phyloP scores from a whole-genome alignment of 2,797 vertebrate species.

The Anas bahamensis region DNA sequence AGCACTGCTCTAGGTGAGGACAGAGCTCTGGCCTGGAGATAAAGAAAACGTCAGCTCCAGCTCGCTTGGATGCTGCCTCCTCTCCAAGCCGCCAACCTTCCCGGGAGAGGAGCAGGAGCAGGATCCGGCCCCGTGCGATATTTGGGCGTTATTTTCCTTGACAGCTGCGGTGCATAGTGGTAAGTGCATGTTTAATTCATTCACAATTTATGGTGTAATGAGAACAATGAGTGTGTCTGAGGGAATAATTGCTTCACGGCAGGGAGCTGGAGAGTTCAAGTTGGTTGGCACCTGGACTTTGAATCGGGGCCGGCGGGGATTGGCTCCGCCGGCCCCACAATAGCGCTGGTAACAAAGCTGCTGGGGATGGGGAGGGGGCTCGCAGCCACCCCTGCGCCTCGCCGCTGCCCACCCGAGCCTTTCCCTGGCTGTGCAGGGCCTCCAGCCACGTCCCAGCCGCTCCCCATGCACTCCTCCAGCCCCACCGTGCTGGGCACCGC shows the following conservation, averaged over 20 bases:
- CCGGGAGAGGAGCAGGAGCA: not conserved
- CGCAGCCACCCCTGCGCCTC: conserved; percentile 22
- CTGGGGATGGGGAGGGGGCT: not conserved
- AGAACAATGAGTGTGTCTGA: conserved; percentile 51
- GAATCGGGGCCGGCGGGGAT: conserved; percentile 37
- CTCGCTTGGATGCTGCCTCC: not conserved
- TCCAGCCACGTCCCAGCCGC: not conserved
- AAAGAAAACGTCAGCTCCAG: not conserved
- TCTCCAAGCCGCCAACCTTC: not conserved
- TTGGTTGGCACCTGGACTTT: conserved; percentile 58
- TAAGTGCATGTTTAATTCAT: conserved; percentile 59
- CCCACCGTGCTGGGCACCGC: not conserved
- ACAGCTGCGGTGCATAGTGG: conserved; percentile 61
- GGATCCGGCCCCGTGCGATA: not conserved
- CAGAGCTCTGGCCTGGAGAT: not conserved
- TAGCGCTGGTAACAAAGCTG: conserved; percentile 17
- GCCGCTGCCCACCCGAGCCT: not conserved
- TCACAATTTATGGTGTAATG: conserved; percentile 51
- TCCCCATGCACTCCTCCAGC: not conserved
- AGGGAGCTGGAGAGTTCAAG: conserved; percentile 44
- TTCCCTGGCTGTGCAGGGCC: not conserved
- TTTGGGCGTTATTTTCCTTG: conserved; percentile 50
- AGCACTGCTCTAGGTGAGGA: not conserved
- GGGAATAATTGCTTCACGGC: conserved; percentile 50
- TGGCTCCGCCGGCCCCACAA: conserved; percentile 17